Conservation (phyloP, 1,140 invertebrate genomes). For the Orius insidiosus region DNA sequence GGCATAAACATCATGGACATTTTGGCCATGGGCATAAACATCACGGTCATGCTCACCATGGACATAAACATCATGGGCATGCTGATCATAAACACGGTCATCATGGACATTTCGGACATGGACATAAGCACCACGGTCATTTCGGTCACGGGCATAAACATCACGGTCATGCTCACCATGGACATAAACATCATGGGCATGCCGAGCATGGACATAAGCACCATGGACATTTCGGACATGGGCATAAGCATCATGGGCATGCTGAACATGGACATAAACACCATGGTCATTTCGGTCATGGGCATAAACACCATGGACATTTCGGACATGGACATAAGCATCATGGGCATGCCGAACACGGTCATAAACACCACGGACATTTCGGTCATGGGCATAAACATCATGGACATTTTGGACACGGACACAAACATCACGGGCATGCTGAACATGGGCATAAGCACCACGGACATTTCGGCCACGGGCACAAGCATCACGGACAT, state of each 20-base stretch:
- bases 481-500: constrained; percentile 13
- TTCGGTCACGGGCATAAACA: constrained; percentile 13
- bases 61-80: constrained; percentile 13
- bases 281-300: constrained; percentile 12
- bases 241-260: constrained; percentile 14
- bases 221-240: constrained; percentile 11
- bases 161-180: constrained; percentile 8
- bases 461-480: constrained; percentile 8
- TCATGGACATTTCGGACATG: constrained; percentile 11
- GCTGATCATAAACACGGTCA: constrained; percentile 11
- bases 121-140: constrained; percentile 13
- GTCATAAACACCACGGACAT: neutral
- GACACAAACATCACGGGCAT: constrained; percentile 13
- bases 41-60: constrained; percentile 11
- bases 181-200: constrained; percentile 13
- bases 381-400: neutral
- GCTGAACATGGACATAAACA: constrained; percentile 13
- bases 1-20: constrained; percentile 13
- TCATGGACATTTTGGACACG: neutral
- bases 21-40: constrained; percentile 12
- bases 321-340: neutral
- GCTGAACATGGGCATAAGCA: constrained; percentile 14
- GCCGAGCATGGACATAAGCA: constrained; percentile 12
- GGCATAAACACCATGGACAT: neutral
- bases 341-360: constrained; percentile 1